Conservation (phyloP, 1,140 invertebrate species). For the Drosophila parvula region DNA sequence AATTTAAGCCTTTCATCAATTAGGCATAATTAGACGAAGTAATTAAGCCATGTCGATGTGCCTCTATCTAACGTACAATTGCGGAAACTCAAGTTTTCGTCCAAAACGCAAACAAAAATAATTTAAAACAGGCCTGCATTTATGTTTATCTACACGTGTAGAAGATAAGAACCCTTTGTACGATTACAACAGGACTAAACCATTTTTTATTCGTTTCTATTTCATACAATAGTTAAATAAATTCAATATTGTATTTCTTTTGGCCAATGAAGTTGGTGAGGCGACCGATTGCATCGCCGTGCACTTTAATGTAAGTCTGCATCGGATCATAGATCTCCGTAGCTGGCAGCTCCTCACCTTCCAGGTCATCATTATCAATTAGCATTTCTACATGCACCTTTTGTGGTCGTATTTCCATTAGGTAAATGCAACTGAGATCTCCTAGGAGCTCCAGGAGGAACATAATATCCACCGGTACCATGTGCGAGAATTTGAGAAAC, state of each 20-base stretch:
- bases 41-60: no score
- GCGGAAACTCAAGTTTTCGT: no score
- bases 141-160: no score
- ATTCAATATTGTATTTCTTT: constrained; percentile 86
- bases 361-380: constrained; percentile 41
- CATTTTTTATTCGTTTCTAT: not conserved
- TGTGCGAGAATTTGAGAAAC: constrained; percentile 85
- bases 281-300: constrained; percentile 85
- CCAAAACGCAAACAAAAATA: no score
- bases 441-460: constrained; percentile 66
- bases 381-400: constrained; percentile 47
- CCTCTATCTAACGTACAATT: no score
- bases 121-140: no score
- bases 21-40: no score
- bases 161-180: no score
- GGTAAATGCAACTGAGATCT: constrained; percentile 61
- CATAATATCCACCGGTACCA: constrained; percentile 82
- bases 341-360: constrained; percentile 52
- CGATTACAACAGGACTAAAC: no score
- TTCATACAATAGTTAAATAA: constrained; percentile 73
- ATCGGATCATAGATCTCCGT: constrained; percentile 64
- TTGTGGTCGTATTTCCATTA: constrained; percentile 52
- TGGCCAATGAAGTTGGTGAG: constrained; percentile 87
- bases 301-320: constrained; percentile 57
- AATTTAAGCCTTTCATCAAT: no score